phyloP scores from a whole-genome alignment of 64 coral and sea anemone genomes.

The Acropora tenuis region DNA sequence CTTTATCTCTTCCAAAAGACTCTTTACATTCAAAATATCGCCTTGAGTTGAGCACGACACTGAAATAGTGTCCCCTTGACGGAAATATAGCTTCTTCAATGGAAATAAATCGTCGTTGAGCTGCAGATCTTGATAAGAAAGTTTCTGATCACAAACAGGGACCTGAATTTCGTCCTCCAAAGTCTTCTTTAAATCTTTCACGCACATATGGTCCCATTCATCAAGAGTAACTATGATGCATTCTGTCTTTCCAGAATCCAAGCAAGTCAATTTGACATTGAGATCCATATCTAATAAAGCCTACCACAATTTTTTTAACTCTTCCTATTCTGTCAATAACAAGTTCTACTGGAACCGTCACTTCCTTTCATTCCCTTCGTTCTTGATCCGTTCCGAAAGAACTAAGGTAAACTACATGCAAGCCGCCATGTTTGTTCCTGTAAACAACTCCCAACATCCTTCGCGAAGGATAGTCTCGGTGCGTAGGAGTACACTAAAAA shows the following conservation, averaged over 20 bases:
- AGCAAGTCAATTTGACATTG: conserved; percentile 51
- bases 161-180: conserved; percentile 70
- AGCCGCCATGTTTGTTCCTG: no score
- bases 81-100: conserved; percentile 72
- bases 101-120: conserved; percentile 63
- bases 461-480: background rate
- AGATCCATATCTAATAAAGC: conserved; percentile 20
- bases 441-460: conserved; percentile 20
- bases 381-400: background rate
- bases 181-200: conserved; percentile 70
- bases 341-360: background rate
- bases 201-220: conserved; percentile 48
- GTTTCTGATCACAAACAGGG: conserved; percentile 71
- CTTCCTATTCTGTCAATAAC: no score
- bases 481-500: no score
- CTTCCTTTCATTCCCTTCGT: background rate
- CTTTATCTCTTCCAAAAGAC: conserved; percentile 58
- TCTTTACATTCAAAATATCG: conserved; percentile 62
- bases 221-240: conserved; percentile 40
- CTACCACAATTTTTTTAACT: no score
- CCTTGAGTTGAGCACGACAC: conserved; percentile 66
- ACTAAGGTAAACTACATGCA: background rate
- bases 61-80: conserved; percentile 64
- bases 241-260: conserved; percentile 36
- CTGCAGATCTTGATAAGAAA: conserved; percentile 52